Base-by-base conservation (phyloP, 1,140 invertebrate genomes). In the Atopsyche davidsoni region DNA sequence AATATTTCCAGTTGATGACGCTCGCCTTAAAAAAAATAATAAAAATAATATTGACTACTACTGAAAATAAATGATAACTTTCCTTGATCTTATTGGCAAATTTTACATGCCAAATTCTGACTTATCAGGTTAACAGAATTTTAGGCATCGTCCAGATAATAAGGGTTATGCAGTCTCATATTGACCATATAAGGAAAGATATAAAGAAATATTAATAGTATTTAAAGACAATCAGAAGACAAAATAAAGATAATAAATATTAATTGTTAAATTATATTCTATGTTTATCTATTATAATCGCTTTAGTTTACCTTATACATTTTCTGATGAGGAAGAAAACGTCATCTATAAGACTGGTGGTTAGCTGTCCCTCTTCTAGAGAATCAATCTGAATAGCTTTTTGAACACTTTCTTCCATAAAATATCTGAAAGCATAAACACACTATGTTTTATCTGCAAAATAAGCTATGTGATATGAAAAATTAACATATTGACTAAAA, bases 261-360 rank as follows among this genome's bases (percentile, higher is more conserved):
- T 17, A 45, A 31, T 23, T 21, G 17, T 1, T 3, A 36, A 41
- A 23, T 49, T 31, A 14, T 1, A n/a, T 34, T 34, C 2, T 2
- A 13, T 46, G 32, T 36, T 39, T 48, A 18, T 31, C 41, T 32
- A 21, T 47, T 17, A 46, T 18, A 49, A 4, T 22, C 10, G 23
- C 13, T 47, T 24, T 51, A 14, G 58, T 62, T 59, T 71, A 90
- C 88, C 87, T 83, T 24, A 98, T 87, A 63, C 91, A 94, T 74
- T 99, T 98, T 59, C 93, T 89, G 0, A 98, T 82, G 55, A 99
- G 95, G 65, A 95, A 99, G 69, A 98, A 98, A 2, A 96, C 85
- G 75, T 99, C 95, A 70, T 99, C 96, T 0, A 99, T 86, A 75
- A 99, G 86, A 59, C 89, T 95, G 0, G 94, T 96, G 2, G 84